Evolutionary conservation across 1,140 invertebrate species (phyloP).

Genomic region (Nymphalis io): DNA sequence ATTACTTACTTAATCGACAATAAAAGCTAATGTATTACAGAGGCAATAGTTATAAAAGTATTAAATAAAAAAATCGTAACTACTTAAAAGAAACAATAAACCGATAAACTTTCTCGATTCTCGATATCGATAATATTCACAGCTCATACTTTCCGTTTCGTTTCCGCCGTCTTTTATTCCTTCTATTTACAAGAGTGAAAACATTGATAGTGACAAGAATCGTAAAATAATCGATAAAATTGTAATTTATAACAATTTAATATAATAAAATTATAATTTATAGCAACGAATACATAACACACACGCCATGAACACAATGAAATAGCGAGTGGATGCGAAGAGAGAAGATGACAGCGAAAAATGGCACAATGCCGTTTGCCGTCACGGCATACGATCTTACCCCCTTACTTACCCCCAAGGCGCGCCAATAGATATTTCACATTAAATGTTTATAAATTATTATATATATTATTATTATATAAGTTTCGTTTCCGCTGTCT

Average conservation of each 20-base stretch:
- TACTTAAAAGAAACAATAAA: not conserved
- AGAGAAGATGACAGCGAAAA: conserved; percentile 5
- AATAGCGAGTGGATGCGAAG: no score
- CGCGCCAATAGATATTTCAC: no score
- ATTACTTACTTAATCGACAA: no score
- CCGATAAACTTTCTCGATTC: conserved; percentile 14
- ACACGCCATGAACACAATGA: no score
- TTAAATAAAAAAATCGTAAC: not conserved
- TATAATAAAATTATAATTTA: no score
- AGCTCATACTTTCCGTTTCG: conserved; percentile 22
- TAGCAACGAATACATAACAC: no score
- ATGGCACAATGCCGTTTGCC: no score
- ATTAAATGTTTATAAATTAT: no score
- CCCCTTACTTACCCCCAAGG: no score
- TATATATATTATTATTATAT: no score
- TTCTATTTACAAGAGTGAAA: conserved; percentile 12
- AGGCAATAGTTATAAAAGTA: not conserved
- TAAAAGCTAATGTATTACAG: not conserved
- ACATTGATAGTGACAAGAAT: conserved; percentile 10
- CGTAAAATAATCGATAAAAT: conserved; percentile 27
- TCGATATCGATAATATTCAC: conserved; percentile 12
- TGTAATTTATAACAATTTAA: no score
- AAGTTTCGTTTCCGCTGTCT: conserved; percentile 3
- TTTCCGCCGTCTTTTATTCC: not conserved
- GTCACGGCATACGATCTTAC: no score